Evolutionary conservation across 2,888 invertebrate genomes (phyloP).

Genomic region (Hypolimnas misippus): DNA sequence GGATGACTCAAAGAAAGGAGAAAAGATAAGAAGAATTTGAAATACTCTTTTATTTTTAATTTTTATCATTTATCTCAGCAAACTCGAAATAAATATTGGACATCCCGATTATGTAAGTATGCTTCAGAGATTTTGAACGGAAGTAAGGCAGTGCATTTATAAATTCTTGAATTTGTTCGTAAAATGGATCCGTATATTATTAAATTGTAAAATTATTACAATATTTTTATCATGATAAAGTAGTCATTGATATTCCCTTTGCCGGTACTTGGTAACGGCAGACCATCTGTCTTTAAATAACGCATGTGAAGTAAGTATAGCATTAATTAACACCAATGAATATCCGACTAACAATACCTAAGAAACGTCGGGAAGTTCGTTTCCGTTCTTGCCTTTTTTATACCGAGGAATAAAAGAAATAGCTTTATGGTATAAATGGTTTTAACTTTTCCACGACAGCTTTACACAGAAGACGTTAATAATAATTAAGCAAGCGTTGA

Average conservation of each 20-base stretch:
- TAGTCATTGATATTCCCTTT: too few species aligned
- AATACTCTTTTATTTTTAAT: background rate
- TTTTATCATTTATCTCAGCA: constrained; percentile 19
- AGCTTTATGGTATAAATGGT: background rate
- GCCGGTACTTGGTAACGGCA: constrained; percentile 6
- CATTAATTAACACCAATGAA: constrained; percentile 66
- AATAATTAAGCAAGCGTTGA: background rate
- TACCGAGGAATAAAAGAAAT: constrained; percentile 28
- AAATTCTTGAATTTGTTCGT: constrained; percentile 26
- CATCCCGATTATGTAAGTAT: constrained; percentile 14
- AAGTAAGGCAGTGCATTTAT: constrained; percentile 19
- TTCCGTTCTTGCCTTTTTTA: constrained; percentile 58
- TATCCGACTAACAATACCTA: constrained; percentile 57
- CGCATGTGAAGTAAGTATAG: constrained; percentile 30
- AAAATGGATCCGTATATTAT: constrained; percentile 18
- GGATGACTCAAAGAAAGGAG: constrained; percentile 25
- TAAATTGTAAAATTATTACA: constrained; percentile 24
- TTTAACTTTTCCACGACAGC: background rate
- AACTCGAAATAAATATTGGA: constrained; percentile 22
- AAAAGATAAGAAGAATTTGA: background rate
- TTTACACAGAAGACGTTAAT: background rate
- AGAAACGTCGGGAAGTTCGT: constrained; percentile 64
- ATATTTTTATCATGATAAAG: too few species aligned
- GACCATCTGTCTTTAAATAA: constrained; percentile 31
- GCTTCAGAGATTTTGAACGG: constrained; percentile 24